Percentiles rank a stretch among this genome's conserved stretches.
phyloP scores from a whole-genome alignment of 2,113 vertebrate species.

The Eleginops maclovinus region DNA sequence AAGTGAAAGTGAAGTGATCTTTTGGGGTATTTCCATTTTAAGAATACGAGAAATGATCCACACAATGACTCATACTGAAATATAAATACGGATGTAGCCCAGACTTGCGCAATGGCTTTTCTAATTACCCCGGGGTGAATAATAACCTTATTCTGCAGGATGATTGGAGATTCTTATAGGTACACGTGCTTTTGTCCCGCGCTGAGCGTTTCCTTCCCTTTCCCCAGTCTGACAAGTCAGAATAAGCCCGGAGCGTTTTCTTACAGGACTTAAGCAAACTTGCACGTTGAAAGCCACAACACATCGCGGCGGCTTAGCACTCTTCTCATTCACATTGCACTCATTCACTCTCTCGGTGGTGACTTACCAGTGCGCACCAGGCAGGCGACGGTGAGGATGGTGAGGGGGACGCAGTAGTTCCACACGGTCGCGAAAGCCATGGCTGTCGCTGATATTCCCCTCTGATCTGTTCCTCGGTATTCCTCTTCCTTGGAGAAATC shows the following conservation, averaged over 20 bases:
- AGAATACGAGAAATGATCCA: not conserved
- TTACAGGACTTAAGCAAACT: constrained; percentile 54
- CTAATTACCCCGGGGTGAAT: not conserved
- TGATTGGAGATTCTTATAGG: constrained; percentile 1
- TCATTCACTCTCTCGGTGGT: constrained; percentile 18
- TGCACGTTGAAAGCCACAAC: constrained; percentile 20
- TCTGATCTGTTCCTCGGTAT: constrained; percentile 64
- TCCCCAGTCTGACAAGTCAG: not conserved
- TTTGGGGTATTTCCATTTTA: constrained; percentile 25
- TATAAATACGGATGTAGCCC: not conserved
- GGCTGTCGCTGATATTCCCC: constrained; percentile 65
- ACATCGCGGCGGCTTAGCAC: constrained; percentile 4
- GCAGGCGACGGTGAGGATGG: constrained; percentile 70
- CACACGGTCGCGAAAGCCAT: constrained; percentile 81
- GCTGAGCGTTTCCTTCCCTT: not conserved
- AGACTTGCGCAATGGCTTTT: constrained; percentile 19
- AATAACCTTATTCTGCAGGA: constrained; percentile 29
- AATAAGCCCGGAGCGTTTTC: constrained; percentile 1
- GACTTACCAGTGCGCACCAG: constrained; percentile 81
- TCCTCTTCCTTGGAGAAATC: constrained; percentile 77
- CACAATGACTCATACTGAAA: constrained; percentile 38
- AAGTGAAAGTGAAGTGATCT: constrained; percentile 47
- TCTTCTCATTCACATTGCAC: constrained; percentile 52
- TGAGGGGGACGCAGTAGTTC: constrained; percentile 81
- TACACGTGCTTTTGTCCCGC: constrained; percentile 51